Base-by-base conservation (phyloP, 2,113 vertebrate genomes). In the Phylloscopus trochiloides region DNA sequence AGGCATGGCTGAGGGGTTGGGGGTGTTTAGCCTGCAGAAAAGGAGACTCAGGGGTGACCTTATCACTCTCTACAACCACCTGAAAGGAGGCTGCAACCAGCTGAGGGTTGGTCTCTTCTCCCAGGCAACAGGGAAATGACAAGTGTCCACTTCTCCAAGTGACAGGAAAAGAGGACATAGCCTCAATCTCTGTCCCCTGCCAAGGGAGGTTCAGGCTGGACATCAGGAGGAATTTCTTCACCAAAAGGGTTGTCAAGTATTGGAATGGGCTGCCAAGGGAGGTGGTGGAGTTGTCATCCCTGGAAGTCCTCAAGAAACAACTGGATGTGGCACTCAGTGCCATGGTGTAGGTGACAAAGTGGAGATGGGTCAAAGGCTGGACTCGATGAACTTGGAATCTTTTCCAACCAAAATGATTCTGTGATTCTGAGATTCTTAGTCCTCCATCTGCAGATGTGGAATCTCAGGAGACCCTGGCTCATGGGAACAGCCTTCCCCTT, bases 31-130 rank as follows among this genome's bases (percentile, higher is more conserved):
- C 14, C n/a, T 75, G 87, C 14, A 54, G n/a, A 68, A 61, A 25
- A 75, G 25, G 40, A 42, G 20, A 20, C 20, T 48, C 18, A 36
- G 6, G 20, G 11, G 7, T 40, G 47, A 54, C 25, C 6, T 54
- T 26, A 34, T 9, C 0, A 0, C n/a, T 58, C 21, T 40, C 29
- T 68, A 13, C 0, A 52, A 25, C 28, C 4, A 6, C 7, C 25
- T 34, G 47, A 31, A 59, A 47, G 29, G 14, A 68, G 45, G n/a
- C 1, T 54, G 40, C 3, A 13, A 14, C n/a, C 47, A 31, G 40
- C 13, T 40, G 24, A 38, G 13, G 3, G 1, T 25, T 0, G 0
- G 32, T 0, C 38, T 74, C 38, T 66, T 59, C 45, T 74, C 7
- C 16, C 18, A 14, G 38, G 12, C 67, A 58, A 12, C 9, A 40